These are phyloP conservation scores for Pyrrhosoma nymphula DNA, from an alignment of 2,888 invertebrate species.

Conservation along the genomic window DNA sequence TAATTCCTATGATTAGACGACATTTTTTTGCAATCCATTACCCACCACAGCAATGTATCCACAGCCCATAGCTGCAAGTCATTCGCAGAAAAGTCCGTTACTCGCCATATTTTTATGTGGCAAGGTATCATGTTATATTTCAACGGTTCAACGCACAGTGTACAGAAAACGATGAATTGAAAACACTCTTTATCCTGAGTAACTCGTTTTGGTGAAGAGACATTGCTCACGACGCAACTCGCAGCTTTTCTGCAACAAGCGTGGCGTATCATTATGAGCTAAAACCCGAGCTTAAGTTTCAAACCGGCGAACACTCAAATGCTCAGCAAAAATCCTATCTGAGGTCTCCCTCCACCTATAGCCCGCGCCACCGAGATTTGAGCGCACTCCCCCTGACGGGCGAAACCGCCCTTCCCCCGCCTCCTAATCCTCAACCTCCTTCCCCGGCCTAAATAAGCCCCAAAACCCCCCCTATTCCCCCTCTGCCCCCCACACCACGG, in stretches of 20 bases:
- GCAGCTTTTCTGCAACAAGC: neutral
- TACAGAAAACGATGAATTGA: too few relatives aligned
- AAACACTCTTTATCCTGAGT: too few relatives aligned
- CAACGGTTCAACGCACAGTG: too few relatives aligned
- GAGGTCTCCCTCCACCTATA: neutral
- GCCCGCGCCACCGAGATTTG: neutral
- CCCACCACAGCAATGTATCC: too few relatives aligned
- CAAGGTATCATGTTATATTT: too few relatives aligned
- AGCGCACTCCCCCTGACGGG: neutral
- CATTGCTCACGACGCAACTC: too few relatives aligned
- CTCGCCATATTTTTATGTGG: too few relatives aligned
- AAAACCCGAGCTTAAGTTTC: constrained; percentile 7
- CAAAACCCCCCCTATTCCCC: neutral
- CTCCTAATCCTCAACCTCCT: constrained; percentile 9
- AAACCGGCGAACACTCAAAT: constrained; percentile 20
- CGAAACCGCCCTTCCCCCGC: neutral
- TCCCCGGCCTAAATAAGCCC: neutral
- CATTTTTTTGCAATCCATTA: too few relatives aligned
- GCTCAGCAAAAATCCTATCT: constrained; percentile 7
- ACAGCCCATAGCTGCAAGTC: too few relatives aligned
- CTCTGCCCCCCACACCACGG: neutral
- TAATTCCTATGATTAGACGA: too few relatives aligned
- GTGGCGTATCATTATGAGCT: neutral
- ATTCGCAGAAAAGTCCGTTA: too few relatives aligned
- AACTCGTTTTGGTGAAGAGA: too few relatives aligned